phyloP scores from a whole-genome alignment of 2,113 vertebrate genomes.

The Carlito syrichta region DNA sequence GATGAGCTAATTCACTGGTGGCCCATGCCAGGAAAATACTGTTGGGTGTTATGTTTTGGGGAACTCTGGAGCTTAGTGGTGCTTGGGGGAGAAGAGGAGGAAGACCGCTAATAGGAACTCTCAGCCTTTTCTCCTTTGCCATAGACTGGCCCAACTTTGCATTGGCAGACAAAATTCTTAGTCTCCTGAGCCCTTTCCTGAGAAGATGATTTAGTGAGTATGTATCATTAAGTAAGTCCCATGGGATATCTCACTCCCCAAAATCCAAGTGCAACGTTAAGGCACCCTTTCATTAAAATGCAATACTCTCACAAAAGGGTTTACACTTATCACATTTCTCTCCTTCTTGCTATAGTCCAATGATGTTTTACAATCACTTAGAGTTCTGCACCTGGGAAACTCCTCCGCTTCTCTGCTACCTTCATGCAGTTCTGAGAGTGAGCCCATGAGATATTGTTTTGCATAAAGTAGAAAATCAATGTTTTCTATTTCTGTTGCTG shows the following conservation, averaged over 20 bases:
- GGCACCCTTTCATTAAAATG: background rate
- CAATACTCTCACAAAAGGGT: background rate
- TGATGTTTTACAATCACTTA: background rate
- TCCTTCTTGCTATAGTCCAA: background rate
- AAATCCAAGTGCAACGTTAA: background rate
- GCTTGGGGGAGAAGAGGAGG: background rate
- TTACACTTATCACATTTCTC: background rate
- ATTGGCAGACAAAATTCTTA: background rate
- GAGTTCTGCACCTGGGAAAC: background rate
- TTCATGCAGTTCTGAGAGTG: background rate
- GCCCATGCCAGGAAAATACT: background rate
- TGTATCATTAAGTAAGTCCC: too few species aligned
- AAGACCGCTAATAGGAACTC: background rate
- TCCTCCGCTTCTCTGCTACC: background rate
- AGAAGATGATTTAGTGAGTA: background rate
- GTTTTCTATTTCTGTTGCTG: background rate
- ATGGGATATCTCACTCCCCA: too few species aligned
- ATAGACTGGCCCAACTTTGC: background rate
- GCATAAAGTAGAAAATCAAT: background rate
- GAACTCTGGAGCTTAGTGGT: background rate
- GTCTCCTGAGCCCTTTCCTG: background rate
- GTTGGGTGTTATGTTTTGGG: background rate
- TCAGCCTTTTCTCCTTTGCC: background rate
- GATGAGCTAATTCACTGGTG: background rate
- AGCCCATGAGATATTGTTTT: background rate